Conservation (phyloP, 2,888 invertebrate species). For the Xylocampa areola region DNA sequence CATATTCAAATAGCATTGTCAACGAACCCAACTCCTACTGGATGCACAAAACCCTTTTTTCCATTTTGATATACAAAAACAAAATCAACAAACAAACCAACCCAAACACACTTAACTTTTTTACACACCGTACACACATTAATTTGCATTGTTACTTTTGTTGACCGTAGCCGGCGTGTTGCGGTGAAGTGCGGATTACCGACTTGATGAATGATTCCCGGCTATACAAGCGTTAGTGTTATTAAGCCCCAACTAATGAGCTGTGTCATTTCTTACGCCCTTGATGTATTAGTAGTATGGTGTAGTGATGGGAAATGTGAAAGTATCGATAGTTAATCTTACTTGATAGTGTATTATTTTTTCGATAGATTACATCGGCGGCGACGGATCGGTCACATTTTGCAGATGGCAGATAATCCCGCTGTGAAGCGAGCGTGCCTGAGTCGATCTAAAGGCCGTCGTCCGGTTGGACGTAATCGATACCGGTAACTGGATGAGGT, state of each 20-base stretch:
- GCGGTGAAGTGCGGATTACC: slow-evolving; percentile 65
- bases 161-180: slow-evolving; percentile 55
- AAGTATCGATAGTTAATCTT: slow-evolving; percentile 10
- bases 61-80: slow-evolving; percentile 17
- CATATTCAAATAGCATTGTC: too few species aligned
- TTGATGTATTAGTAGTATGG: slow-evolving; percentile 44
- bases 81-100: slow-evolving; percentile 23
- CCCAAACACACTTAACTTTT: slow-evolving; percentile 46
- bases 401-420: too few species aligned
- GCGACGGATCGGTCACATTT: too few species aligned
- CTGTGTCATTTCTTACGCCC: slow-evolving; percentile 59
- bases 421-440: too few species aligned
- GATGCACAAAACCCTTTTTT: slow-evolving; percentile 12
- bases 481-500: too few species aligned
- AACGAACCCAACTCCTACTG: neutral
- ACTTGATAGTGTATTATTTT: too few species aligned
- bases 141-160: slow-evolving; percentile 55
- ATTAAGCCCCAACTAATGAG: slow-evolving; percentile 70
- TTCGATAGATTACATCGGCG: too few species aligned
- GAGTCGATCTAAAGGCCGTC: too few species aligned
- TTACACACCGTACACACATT: slow-evolving; percentile 38
- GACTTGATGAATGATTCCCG: slow-evolving; percentile 66
- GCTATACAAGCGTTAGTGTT: slow-evolving; percentile 56
- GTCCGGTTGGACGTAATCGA: too few species aligned
- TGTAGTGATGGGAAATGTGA: slow-evolving; percentile 6